Base-by-base conservation (phyloP, 2,113 vertebrate genomes). In the Pteronura brasiliensis region DNA sequence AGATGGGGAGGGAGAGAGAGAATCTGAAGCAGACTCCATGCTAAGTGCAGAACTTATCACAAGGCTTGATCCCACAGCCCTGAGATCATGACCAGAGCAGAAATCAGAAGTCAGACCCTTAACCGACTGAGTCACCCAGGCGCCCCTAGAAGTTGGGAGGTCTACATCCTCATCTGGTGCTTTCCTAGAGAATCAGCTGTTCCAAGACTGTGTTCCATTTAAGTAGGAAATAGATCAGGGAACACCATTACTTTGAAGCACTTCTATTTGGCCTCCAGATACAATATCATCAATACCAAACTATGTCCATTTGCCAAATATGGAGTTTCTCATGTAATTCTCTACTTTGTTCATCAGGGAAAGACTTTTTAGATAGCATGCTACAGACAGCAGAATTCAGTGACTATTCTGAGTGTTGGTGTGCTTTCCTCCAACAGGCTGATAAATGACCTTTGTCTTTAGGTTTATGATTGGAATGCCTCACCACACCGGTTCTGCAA, bases 221-320 rank as follows among this genome's bases (percentile, higher is more conserved):
- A 76, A 44, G 11, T 76, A 52, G 21, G 47, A 85, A 31, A 29
- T 86, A 55, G 34, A 65, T 31, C n/a, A 84, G 36, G 42, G 42
- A 84, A 71, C 49, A 83, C 15, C 42, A 42, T 6, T 84, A 27
- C 67, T 95, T 93, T 91, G 55, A 36, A 86, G 79, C 1, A 3
- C n/a, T 90, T 82, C 77, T 82, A 1, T 90, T 79, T 91, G 65
- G 39, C n/a, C 57, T 95, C 74, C 42, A 79, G 39, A 87, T 81
- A 79, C 94, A 97, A 83, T 93, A 74, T 59, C 77, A 92, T 94
- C 67, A 83, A 25, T 80, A 87, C 34, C 47, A 89, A 49, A 87
- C 36, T 55, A 36, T 80, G 17, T 77, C 34, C 34, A 4, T 65
- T 90, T 87, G 59, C 74, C 71, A 98, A 94, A 91, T 77, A 65